A percentile compares a stretch with the other conserved stretches of the same genome.
phyloP scores from a whole-genome alignment of 2,888 invertebrate genomes.

The Chymomyza procnemis region DNA sequence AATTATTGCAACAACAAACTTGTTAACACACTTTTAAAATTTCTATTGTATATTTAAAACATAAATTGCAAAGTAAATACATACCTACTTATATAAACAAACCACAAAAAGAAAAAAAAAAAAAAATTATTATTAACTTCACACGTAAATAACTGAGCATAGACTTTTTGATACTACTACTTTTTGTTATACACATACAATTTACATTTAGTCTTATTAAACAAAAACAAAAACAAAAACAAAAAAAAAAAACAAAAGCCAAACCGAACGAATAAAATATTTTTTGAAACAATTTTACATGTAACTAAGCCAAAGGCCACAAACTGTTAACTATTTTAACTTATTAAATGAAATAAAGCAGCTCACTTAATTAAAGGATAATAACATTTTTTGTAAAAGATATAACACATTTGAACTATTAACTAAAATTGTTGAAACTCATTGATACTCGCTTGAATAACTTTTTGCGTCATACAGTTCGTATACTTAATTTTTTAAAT shows the following conservation, averaged over 20 bases:
- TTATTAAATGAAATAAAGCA: slow-evolving; percentile 28
- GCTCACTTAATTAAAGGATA: slow-evolving; percentile 23
- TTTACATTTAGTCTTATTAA: slow-evolving; percentile 59
- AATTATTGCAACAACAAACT: slow-evolving; percentile 58
- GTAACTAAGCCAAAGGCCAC: slow-evolving; percentile 4
- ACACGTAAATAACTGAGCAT: slow-evolving; percentile 55
- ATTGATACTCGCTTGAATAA: slow-evolving; percentile 49
- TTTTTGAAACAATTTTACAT: slow-evolving; percentile 64
- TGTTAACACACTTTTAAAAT: slow-evolving; percentile 26
- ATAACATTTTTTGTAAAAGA: slow-evolving; percentile 26
- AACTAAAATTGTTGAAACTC: slow-evolving; percentile 36
- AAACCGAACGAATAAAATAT: slow-evolving; percentile 39
- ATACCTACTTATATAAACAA: slow-evolving; percentile 22
- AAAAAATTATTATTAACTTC: slow-evolving; percentile 24
- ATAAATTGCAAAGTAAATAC: slow-evolving; percentile 25
- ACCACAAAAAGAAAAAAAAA: slow-evolving; percentile 22
- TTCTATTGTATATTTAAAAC: slow-evolving; percentile 43
- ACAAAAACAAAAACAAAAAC: slow-evolving; percentile 23
- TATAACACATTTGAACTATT: neutral
- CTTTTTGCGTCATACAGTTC: slow-evolving; percentile 28
- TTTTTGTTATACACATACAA: slow-evolving; percentile 66
- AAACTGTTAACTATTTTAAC: slow-evolving; percentile 23
- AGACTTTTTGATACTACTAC: slow-evolving; percentile 74
- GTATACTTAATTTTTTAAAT: slow-evolving; percentile 47
- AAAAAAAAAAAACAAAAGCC: slow-evolving; percentile 19